Evolutionary conservation across 2,113 vertebrate species (phyloP).

Genomic region (Apodemus sylvaticus): DNA sequence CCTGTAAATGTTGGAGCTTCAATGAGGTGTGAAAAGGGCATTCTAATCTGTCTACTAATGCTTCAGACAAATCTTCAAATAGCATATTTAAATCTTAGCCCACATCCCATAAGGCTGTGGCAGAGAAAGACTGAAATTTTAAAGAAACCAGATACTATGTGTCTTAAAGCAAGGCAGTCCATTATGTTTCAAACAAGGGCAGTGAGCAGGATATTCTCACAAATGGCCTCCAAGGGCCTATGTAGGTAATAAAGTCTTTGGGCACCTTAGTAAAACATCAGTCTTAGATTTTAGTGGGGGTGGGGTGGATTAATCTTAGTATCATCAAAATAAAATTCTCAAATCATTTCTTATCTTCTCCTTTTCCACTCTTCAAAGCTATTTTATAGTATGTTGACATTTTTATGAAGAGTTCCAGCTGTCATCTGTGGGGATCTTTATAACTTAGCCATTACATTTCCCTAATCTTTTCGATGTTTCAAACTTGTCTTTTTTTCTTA

Average conservation of each 20-base stretch:
- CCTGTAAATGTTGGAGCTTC: constrained; percentile 74
- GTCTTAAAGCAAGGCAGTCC: constrained; percentile 42
- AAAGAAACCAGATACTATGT: constrained; percentile 71
- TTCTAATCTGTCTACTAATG: constrained; percentile 82
- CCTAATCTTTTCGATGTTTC: constrained; percentile 29
- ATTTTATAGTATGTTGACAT: constrained; percentile 32
- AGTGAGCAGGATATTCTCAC: too few species aligned
- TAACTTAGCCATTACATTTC: constrained; percentile 57
- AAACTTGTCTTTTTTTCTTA: constrained; percentile 3
- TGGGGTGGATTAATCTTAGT: constrained; percentile 41
- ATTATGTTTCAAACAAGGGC: not conserved
- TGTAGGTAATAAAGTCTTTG: not conserved
- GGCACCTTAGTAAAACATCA: constrained; percentile 26
- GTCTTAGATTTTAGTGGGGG: not conserved
- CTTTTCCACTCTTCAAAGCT: not conserved
- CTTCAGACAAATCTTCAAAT: constrained; percentile 82
- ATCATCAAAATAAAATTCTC: constrained; percentile 62
- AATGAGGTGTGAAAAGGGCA: constrained; percentile 77
- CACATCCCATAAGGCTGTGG: constrained; percentile 64
- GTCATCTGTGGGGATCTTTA: constrained; percentile 39
- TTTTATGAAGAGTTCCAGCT: constrained; percentile 41
- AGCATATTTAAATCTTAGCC: constrained; percentile 76
- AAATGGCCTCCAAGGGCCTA: not conserved
- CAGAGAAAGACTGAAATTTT: constrained; percentile 77
- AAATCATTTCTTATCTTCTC: not conserved